A percentile compares a stretch with the other conserved stretches of the same genome.
These are phyloP conservation scores for Callinectes sapidus DNA, from an alignment of 2,888 invertebrate genomes.

Conservation along the genomic window DNA sequence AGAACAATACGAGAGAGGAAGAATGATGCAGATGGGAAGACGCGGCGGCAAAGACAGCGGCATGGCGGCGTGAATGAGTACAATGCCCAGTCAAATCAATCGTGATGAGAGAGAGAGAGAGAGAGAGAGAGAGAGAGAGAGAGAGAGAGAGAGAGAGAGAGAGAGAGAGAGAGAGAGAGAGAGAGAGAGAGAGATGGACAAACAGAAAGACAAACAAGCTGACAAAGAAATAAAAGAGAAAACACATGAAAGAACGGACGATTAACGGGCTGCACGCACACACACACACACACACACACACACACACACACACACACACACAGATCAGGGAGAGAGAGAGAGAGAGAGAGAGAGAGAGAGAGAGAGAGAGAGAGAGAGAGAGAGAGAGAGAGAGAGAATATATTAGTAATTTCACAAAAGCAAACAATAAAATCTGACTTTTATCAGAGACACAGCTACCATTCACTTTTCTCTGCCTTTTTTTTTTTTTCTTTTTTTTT, in stretches of 20 bases:
- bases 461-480: background rate
- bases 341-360: too few relatives aligned
- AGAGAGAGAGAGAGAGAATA: too few relatives aligned
- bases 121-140: background rate
- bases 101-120: background rate
- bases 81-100: background rate
- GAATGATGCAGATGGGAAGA: background rate
- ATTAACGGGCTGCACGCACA: too few relatives aligned
- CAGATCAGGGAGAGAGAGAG: too few relatives aligned
- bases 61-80: background rate
- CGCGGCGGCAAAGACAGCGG: background rate
- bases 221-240: background rate
- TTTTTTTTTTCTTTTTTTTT: background rate
- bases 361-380: too few relatives aligned
- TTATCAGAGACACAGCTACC: background rate
- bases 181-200: background rate
- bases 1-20: background rate
- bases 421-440: background rate
- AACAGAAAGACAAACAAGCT: background rate
- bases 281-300: too few relatives aligned
- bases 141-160: background rate
- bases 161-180: conserved; percentile 1
- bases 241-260: too few relatives aligned
- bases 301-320: too few relatives aligned
- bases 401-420: background rate